phyloP scores from a whole-genome alignment of 1,140 invertebrate species.

The Wiebesia pumilae region DNA sequence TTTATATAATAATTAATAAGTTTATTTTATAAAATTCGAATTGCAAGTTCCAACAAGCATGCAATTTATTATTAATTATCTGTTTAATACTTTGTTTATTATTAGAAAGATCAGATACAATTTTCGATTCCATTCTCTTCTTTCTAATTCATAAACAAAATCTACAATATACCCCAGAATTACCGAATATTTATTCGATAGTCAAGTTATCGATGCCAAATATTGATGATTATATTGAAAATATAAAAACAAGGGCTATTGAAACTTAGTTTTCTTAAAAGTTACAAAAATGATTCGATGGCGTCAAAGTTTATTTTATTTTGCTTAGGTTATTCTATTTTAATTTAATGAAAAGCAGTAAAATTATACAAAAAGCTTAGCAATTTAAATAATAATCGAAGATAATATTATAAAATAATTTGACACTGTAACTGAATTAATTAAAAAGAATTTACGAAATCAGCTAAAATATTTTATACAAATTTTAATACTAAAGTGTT shows the following conservation, averaged over 20 bases:
- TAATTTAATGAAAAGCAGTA: neutral
- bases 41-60: conserved; percentile 43
- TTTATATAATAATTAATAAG: conserved; percentile 19
- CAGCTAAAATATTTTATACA: neutral
- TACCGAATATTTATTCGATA: neutral
- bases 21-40: conserved; percentile 51
- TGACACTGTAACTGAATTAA: too few relatives aligned
- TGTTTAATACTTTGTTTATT: conserved; percentile 17
- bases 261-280: neutral
- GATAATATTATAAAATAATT: too few relatives aligned
- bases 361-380: neutral
- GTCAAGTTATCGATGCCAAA: neutral
- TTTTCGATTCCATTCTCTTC: too few relatives aligned
- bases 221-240: neutral
- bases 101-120: neutral
- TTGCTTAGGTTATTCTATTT: neutral
- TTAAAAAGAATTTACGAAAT: too few relatives aligned
- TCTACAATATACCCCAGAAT: neutral
- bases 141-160: neutral
- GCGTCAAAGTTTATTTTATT: neutral
- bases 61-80: conserved; percentile 35
- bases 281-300: neutral
- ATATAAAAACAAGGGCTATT: neutral
- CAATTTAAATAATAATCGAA: too few relatives aligned
- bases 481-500: neutral